Base-by-base conservation (phyloP, 1,140 invertebrate species). In the Daktulosphaira vitifoliae region DNA sequence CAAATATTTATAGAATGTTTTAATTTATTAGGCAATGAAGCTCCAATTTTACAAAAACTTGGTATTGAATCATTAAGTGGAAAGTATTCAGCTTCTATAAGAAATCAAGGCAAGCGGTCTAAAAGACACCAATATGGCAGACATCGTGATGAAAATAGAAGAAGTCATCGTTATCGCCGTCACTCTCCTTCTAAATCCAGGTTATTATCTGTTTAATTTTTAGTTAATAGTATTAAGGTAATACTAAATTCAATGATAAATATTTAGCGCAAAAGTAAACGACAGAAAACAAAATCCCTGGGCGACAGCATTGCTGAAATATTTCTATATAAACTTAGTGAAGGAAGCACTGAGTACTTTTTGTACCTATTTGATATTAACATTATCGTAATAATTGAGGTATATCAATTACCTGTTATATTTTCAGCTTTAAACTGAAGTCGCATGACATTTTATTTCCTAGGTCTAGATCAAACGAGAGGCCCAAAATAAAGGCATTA, bases 331-430 rank as follows among this genome's bases (percentile, higher is more conserved):
- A 62, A 48, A 48, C 42, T 62, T 62, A 62, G 42, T 46, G 56
- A 62, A 62, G 56, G 56, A 62, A 59, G 42, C 56, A 39, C 56
- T 62, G 56, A 48, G 39, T 39, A 62, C 56, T 62, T 62, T 62
- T 62, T 62, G 56, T 62, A 62, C 56, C 56, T 62, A 62, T 62
- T 62, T 62, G 56, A 62, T 62, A 62, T 62, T 62, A 46, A 48
- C 56, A 20, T 62, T 62, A 62, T 62, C 56, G 46, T 62, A 46
- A 46, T 29, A 62, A 62, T 62, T 46, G 56, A 62, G 56, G 56
- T 62, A 62, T 62, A 62, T 62, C 42, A 62, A 33, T 62, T 62
- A 62, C 56, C 56, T 39, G 56, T 46, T 46, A 46, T 48, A 46
- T 46, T 62, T 48, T 33, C 42, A 33, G 9, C 56, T 46, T 62